phyloP scores from a whole-genome alignment of 2,113 vertebrate genomes.

The Reinhardtius hippoglossoides region DNA sequence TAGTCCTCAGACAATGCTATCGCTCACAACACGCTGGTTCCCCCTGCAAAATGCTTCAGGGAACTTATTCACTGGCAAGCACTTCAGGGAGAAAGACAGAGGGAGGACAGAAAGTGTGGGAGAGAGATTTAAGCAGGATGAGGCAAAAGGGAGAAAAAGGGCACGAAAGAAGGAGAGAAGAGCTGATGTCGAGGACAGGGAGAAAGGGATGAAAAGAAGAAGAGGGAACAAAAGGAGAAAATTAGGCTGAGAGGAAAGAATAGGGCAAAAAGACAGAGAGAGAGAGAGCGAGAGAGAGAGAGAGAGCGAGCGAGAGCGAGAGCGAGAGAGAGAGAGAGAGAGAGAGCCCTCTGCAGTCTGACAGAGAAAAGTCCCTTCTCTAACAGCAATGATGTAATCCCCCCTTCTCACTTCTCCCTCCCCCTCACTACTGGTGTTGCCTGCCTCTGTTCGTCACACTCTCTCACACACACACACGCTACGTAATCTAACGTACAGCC shows the following conservation, averaged over 20 bases:
- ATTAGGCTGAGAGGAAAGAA: constrained; percentile 29
- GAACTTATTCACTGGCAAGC: constrained; percentile 55
- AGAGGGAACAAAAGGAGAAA: background rate
- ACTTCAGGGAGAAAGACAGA: constrained; percentile 41
- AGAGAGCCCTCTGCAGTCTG: constrained; percentile 67
- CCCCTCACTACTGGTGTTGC: constrained; percentile 61
- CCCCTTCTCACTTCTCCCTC: constrained; percentile 50
- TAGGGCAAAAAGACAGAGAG: constrained; percentile 18
- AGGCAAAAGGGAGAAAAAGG: constrained; percentile 4
- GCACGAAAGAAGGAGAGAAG: background rate
- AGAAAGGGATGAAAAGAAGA: background rate
- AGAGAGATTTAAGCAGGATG: constrained; percentile 14
- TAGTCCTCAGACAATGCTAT: constrained; percentile 70
- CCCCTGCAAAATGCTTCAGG: constrained; percentile 60
- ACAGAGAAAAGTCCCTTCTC: constrained; percentile 48
- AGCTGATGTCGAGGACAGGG: constrained; percentile 7
- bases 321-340: constrained; percentile 3
- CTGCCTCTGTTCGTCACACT: constrained; percentile 43
- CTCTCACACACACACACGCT: constrained; percentile 25
- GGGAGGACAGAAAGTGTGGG: background rate
- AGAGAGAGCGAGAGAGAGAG: constrained; percentile 23
- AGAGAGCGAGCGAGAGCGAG: constrained; percentile 5
- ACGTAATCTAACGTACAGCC: constrained; percentile 44
- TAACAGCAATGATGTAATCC: constrained; percentile 77
- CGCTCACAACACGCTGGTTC: constrained; percentile 59